Evolutionary conservation across 2,797 vertebrate species (phyloP), one percentile per base, ranked within the genome.

Genomic region (Balearica regulorum): DNA sequence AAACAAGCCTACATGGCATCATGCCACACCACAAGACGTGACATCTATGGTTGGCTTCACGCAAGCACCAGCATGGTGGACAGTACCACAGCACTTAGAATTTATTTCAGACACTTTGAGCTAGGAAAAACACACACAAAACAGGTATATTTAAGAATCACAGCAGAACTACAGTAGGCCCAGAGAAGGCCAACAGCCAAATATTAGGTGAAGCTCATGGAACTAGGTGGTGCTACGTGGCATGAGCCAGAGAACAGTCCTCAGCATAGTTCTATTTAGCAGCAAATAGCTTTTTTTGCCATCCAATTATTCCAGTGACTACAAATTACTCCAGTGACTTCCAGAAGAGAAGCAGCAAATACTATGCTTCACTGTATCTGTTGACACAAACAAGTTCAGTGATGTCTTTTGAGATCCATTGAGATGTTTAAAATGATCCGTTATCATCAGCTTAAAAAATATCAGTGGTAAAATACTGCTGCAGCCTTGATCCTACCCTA

Each of bases 11-110:
- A 58, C 13, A 4, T 0, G 26, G 72, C 81, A 83, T 29, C 49
- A 14, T 0, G 0, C 33, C 62, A 57, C 35, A 64, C 33, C 54
- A 37, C 11, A 28, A 49, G 37, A 51, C 0, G 1, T 2, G 8
- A 72, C n/a, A 46, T 33, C 41, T 51, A 24, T 0, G 0, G 54
- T 2, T 39, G 68, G 29, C 37, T 60, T 29, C 41, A 16, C 1
- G 37, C 0, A 0, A 61, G 55, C 26, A 69, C 16, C 68, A 80
- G 13, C 43, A 21, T 3, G 17, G 29, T 16, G 22, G 28, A 29
- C 43, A 15, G 12, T 11, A 44, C 43, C 44, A 49, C 28, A 53
- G 53, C 48, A 29, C 15, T 60, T 20, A 10, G 3, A 35, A 35
- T 33, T 70, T 44, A 49, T 79, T 71, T 68, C 54, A 78, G 37